phyloP scores from a whole-genome alignment of 2,888 invertebrate genomes.

The Periphyllus acericola region DNA sequence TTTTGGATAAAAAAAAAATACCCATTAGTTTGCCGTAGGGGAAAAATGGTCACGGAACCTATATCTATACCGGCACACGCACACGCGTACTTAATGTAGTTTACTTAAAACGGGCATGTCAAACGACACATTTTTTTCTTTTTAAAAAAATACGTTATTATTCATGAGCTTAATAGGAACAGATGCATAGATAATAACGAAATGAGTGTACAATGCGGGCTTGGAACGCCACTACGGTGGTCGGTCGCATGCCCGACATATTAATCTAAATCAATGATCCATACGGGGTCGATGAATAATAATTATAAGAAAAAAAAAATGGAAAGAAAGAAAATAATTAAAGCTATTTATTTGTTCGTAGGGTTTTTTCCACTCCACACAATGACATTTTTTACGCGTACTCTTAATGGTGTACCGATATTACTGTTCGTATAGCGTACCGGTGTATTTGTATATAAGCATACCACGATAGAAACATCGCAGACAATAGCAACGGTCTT shows the following conservation, averaged over 20 bases:
- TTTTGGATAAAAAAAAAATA: background rate
- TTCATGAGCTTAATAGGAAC: constrained; percentile 44
- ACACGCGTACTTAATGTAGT: background rate
- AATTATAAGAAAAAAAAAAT: background rate
- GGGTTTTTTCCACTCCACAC: background rate
- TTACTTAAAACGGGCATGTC: constrained; percentile 14
- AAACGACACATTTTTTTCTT: background rate
- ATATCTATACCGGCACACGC: background rate
- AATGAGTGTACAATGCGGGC: constrained; percentile 35
- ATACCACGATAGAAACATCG: background rate
- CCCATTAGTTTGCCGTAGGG: background rate
- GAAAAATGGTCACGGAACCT: background rate
- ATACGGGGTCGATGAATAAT: background rate
- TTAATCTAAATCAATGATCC: constrained; percentile 16
- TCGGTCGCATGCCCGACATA: constrained; percentile 33
- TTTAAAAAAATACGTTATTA: constrained; percentile 41
- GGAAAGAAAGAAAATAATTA: background rate
- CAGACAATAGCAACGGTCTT: background rate
- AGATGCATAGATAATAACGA: constrained; percentile 43
- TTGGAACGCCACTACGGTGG: background rate
- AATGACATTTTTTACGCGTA: background rate
- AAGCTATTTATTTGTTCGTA: background rate
- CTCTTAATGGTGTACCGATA: background rate
- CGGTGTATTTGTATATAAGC: background rate
- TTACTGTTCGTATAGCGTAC: background rate